phyloP scores from a whole-genome alignment of 2,888 invertebrate species.

The Rhingia campestris region DNA sequence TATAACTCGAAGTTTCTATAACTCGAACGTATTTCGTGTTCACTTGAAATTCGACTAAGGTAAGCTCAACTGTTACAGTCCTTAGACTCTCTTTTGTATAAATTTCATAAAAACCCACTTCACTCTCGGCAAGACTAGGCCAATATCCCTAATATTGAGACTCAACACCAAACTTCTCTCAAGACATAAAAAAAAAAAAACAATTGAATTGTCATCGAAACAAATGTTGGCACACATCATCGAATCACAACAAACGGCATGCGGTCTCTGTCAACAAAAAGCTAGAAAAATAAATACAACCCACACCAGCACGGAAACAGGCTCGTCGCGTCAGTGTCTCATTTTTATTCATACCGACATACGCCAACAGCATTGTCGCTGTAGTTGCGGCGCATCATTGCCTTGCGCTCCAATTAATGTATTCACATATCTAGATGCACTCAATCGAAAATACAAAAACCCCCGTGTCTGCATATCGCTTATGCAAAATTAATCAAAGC shows the following conservation, averaged over 20 bases:
- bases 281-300: constrained; percentile 29
- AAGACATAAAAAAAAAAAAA: too few relatives aligned
- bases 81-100: too few relatives aligned
- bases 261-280: constrained; percentile 15
- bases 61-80: too few relatives aligned
- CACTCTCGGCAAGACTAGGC: too few relatives aligned
- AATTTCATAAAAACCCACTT: too few relatives aligned
- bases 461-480: background rate
- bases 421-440: constrained; percentile 48
- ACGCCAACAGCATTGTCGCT: background rate
- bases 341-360: constrained; percentile 4
- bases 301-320: constrained; percentile 4
- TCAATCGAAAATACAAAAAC: constrained; percentile 52
- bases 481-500: constrained; percentile 57
- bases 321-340: constrained; percentile 6
- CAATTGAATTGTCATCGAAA: constrained; percentile 16
- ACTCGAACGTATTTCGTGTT: too few relatives aligned
- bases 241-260: constrained; percentile 14
- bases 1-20: too few relatives aligned
- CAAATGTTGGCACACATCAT: constrained; percentile 41
- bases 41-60: too few relatives aligned
- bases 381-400: constrained; percentile 2
- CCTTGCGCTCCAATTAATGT: constrained; percentile 44
- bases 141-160: too few relatives aligned
- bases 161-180: too few relatives aligned